Evolutionary conservation across 2,888 invertebrate genomes (phyloP), one percentile per base, ranked within the genome.

Genomic region (Acleris sparsana): DNA sequence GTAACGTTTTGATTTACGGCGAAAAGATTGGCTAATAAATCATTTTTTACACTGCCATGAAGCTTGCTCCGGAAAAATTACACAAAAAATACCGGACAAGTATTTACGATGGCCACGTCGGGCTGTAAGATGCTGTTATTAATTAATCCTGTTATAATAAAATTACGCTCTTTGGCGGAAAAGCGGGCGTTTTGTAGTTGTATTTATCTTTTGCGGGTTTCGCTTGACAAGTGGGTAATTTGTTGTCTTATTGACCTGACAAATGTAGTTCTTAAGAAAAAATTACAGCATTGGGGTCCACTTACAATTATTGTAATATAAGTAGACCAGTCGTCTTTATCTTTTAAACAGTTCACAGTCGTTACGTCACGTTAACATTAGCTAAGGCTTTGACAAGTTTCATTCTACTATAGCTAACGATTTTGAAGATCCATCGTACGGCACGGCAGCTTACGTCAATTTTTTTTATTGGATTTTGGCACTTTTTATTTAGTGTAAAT

Each of bases 21-120:
- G 80, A 83, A 86, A 88, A 90, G 89, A 88, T 89, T 84, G 82
- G 76, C 69, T 80, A 86, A 84, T 91, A 89, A 90, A 91, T 90
- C 91, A 88, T 75, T 72, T 71, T 68, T 74, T 74, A 71, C 73
- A 76, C 73, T 63, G 52, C 71, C 63, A 73, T 72, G 82, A 79
- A 81, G 76, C 73, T 75, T 69, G 72, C 72, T 71, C 70, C 73
- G 78, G 79, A 80, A 83, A 83, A 84, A 82, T 81, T 82, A 78
- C 72, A 78, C 71, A 75, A 75, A 81, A 80, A 70, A 70, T 65
- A 56, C 48, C 79, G 76, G 81, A 79, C 77, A 76, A 81, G 78
- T 80, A 80, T 82, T 82, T 79, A 79, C 80, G 79, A 76, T 70
- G 75, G 63, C 63, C 72, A 72, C 72, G 72, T 70, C 73, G 68